Evolutionary conservation across 2,113 vertebrate species (phyloP), one percentile per base, ranked within the genome.

Genomic region (Sander vitreus): DNA sequence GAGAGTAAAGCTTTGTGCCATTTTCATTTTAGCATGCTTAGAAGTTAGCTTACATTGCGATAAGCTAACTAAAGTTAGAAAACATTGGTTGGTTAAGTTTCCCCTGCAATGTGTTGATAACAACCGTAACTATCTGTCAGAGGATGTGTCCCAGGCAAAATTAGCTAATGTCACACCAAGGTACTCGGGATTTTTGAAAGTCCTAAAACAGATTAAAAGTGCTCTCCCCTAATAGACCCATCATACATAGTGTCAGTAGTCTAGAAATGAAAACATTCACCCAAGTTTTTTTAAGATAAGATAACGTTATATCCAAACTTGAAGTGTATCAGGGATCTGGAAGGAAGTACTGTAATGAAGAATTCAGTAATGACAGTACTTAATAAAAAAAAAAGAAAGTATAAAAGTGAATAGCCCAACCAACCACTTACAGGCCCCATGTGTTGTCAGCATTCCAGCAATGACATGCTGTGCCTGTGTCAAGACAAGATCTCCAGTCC

Each of bases 371-470:
- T 39, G 10, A 25, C 19, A 39, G 59, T 47, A 54, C 3, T 39
- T 74, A 60, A n/a, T n/a, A n/a, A 81, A 57, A 63, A 5, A 43
- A 1, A 45, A 48, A 33, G 0, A 30, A 25, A 27, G 27, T 4
- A 30, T 69, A 50, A 53, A 74, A 66, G 59, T 71, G 51, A 72
- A 53, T 54, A 16, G 47, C 33, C 47, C 12, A 65, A 53, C 45
- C 19, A 50, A 60, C 19, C 73, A 39, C 57, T n/a, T 43, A n/a
- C 16, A 5, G 57, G 48, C 45, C 64, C 43, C 43, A 3, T 51
- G 63, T 55, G 78, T 57, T 80, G 75, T 84, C 77, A 81, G 78
- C 91, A 93, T 93, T 93, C 90, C 91, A 82, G 84, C 76, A 85
- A 81, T 50, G 72, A 88, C 91, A 83, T 78, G 90, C 84, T 85